A percentile compares a stretch with the other conserved stretches of the same genome.
phyloP scores from a whole-genome alignment of 2,113 vertebrate species.

The Alosa alosa region DNA sequence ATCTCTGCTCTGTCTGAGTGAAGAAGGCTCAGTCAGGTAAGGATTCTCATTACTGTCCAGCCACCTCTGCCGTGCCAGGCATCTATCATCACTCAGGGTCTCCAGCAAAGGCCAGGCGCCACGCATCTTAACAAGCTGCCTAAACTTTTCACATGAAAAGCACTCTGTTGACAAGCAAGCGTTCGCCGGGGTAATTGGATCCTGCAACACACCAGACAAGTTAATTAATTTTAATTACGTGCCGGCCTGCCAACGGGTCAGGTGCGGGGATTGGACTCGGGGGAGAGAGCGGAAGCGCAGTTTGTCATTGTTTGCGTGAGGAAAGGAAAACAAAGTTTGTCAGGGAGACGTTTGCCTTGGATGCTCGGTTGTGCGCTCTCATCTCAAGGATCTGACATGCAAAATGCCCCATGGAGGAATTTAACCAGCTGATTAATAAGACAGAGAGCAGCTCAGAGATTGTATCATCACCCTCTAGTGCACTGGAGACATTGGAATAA shows the following conservation, averaged over 20 bases:
- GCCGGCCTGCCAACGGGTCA: conserved; percentile 50
- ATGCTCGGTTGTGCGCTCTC: neutral
- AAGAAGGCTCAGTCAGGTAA: conserved; percentile 51
- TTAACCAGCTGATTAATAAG: neutral
- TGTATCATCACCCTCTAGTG: neutral
- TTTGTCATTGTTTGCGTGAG: conserved; percentile 33
- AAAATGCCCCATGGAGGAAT: neutral
- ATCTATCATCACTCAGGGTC: conserved; percentile 62
- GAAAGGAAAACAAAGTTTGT: conserved; percentile 34
- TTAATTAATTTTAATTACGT: conserved; percentile 75
- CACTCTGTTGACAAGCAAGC: conserved; percentile 63
- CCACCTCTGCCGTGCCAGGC: conserved; percentile 53
- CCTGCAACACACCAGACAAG: conserved; percentile 61
- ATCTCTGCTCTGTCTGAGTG: neutral
- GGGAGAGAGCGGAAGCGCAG: conserved; percentile 30
- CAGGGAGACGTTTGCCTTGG: conserved; percentile 2
- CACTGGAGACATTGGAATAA: neutral
- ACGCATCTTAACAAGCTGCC: conserved; percentile 48
- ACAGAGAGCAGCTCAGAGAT: neutral
- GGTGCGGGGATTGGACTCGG: conserved; percentile 43
- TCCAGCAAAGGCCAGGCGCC: conserved; percentile 45
- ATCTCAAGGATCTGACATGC: neutral
- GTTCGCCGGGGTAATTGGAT: conserved; percentile 66
- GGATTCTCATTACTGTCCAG: conserved; percentile 60
- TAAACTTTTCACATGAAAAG: conserved; percentile 52